Conservation (phyloP, 2,888 invertebrate species). For the Apamea monoglypha region DNA sequence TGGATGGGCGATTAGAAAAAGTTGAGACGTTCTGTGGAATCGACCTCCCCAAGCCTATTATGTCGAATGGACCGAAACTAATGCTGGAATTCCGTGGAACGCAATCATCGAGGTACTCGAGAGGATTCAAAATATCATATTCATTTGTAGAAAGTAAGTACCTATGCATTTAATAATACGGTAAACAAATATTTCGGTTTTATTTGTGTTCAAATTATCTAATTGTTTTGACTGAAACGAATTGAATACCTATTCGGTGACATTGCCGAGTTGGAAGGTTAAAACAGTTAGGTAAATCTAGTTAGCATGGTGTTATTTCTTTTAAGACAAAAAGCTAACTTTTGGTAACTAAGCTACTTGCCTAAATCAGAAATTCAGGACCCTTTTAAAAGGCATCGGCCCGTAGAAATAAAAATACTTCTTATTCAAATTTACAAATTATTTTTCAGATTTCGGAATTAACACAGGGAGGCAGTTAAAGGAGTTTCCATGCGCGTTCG, state of each 20-base stretch:
- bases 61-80: slow-evolving; percentile 97
- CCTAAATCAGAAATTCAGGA: not conserved
- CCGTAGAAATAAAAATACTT: not conserved
- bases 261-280: not conserved
- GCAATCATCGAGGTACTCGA: slow-evolving; percentile 94
- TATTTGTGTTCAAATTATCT: not conserved
- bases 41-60: slow-evolving; percentile 95
- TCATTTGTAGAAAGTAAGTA: slow-evolving; percentile 97
- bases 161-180: not conserved
- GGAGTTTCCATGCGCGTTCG: slow-evolving; percentile 96
- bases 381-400: not conserved
- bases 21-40: slow-evolving; percentile 97
- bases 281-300: not conserved
- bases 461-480: slow-evolving; percentile 94
- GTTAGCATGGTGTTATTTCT: not conserved
- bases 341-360: not conserved
- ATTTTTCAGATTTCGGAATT: slow-evolving; percentile 95
- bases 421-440: not conserved
- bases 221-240: not conserved
- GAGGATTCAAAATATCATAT: slow-evolving; percentile 97
- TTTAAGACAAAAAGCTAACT: not conserved
- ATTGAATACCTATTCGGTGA: not conserved
- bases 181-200: too few species aligned
- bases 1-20: slow-evolving; percentile 95
- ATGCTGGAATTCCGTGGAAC: slow-evolving; percentile 96